Conservation (phyloP, 2,797 vertebrate species). For the Aphelocoma californica region DNA sequence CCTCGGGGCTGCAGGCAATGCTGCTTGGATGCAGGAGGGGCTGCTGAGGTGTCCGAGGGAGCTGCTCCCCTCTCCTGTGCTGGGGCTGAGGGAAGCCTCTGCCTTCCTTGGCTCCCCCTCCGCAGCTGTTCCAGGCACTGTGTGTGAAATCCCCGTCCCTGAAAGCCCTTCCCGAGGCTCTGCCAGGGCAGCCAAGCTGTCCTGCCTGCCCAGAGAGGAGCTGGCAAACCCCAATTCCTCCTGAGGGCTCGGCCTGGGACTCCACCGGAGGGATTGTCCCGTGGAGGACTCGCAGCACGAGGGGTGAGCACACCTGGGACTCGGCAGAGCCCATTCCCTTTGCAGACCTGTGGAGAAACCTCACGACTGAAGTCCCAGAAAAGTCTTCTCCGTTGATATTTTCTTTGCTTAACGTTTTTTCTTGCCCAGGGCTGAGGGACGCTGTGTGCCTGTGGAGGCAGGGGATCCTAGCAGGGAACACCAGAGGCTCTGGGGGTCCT, state of each 20-base stretch:
- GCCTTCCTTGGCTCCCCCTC: neutral
- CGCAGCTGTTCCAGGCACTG: accelerated
- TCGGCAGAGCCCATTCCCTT: neutral
- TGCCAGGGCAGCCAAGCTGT: neutral
- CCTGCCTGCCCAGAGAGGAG: neutral
- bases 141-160: accelerated
- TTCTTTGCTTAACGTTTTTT: neutral
- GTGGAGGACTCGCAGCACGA: neutral
- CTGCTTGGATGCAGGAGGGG: neutral
- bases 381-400: neutral
- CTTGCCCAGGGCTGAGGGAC: neutral
- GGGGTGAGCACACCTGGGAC: neutral
- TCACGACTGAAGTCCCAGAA: neutral
- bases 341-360: neutral
- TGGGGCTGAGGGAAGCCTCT: neutral
- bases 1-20: neutral
- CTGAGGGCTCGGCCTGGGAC: neutral
- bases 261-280: accelerated
- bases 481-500: neutral
- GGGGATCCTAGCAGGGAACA: neutral
- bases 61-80: neutral
- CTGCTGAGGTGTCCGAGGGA: neutral
- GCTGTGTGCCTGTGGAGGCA: accelerated
- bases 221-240: neutral
- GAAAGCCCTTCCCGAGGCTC: neutral